Evolutionary conservation across 2,888 invertebrate genomes (phyloP), one percentile per base, ranked within the genome.

Genomic region (Corbicula japonica): DNA sequence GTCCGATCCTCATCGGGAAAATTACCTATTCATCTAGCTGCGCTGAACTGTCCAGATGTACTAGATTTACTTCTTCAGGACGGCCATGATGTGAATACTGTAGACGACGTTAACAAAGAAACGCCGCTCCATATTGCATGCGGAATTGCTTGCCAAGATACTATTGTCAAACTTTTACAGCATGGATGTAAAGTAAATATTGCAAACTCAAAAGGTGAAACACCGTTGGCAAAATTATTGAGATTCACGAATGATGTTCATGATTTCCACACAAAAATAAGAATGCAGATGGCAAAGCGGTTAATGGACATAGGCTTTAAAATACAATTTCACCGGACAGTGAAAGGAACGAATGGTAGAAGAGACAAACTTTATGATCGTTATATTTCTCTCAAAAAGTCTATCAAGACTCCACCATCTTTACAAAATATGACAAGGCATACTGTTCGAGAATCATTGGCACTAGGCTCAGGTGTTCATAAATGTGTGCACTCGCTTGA

Each of bases 61-160:
- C 41, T 87, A 10, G 76, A 73, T 18, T 35, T 65, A 12, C 73
- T 89, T 18, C 38, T 85, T 8, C 44, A 76, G 1, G 66, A 79
- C 15, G 89, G 87, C 56, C 82, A 85, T 81, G 85, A 89, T 71
- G 84, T 89, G 61, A 87, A 86, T 60, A 68, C 74, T 21, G 66
- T 48, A n/a, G 87, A 89, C 61, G 66, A 60, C 34, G 71, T 87
- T 26, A 83, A 85, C 32, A 79, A 80, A 1, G 86, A 88, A 62
- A 86, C 89, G 1, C 85, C 89, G 0, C 50, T 89, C n/a, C 89
- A 89, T 63, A 61, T 86, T 34, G 89, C 89, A 1, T 89, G 89
- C 61, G 60, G 72, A 12, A 71, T 82, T 15, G 71, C 75, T 18
- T 76, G 78, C 34, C 72, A 66, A 3, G 83, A 80, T 28, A 82